Conservation (phyloP, 2,888 invertebrate genomes). For the Acrobasis suavella region DNA sequence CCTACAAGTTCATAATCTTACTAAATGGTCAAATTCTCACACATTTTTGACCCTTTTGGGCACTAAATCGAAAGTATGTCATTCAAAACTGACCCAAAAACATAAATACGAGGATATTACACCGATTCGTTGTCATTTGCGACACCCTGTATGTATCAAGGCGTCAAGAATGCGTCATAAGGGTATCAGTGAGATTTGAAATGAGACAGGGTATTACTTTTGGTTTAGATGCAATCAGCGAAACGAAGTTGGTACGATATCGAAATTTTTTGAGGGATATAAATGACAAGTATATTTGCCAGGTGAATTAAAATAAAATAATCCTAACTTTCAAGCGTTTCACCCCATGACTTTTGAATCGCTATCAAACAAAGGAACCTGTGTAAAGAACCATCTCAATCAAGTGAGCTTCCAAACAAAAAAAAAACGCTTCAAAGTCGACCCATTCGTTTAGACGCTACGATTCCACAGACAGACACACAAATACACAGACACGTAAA, state of each 20-base stretch:
- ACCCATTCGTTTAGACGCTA: too few relatives aligned
- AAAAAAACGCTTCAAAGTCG: too few relatives aligned
- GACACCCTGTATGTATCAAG: slow-evolving; percentile 9
- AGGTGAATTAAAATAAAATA: too few relatives aligned
- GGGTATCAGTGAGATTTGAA: slow-evolving; percentile 2
- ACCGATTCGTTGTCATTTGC: neutral
- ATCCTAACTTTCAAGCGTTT: too few relatives aligned
- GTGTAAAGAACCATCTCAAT: too few relatives aligned
- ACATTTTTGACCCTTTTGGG: neutral
- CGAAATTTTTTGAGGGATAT: too few relatives aligned
- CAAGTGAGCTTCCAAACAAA: too few relatives aligned
- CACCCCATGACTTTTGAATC: too few relatives aligned
- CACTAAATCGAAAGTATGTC: neutral
- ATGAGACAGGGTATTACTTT: neutral
- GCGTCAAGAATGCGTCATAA: slow-evolving; percentile 14
- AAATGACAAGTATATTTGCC: too few relatives aligned
- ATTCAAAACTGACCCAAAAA: slow-evolving; percentile 4
- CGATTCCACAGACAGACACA: too few relatives aligned
- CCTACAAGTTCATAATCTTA: neutral
- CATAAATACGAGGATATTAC: slow-evolving; percentile 10
- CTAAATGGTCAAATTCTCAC: slow-evolving; percentile 7
- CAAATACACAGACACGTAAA: too few relatives aligned
- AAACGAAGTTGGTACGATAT: neutral
- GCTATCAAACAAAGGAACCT: too few relatives aligned
- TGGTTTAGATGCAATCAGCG: neutral